Evolutionary conservation across 2,113 vertebrate genomes (phyloP).

Genomic region (Hemicordylus capensis): DNA sequence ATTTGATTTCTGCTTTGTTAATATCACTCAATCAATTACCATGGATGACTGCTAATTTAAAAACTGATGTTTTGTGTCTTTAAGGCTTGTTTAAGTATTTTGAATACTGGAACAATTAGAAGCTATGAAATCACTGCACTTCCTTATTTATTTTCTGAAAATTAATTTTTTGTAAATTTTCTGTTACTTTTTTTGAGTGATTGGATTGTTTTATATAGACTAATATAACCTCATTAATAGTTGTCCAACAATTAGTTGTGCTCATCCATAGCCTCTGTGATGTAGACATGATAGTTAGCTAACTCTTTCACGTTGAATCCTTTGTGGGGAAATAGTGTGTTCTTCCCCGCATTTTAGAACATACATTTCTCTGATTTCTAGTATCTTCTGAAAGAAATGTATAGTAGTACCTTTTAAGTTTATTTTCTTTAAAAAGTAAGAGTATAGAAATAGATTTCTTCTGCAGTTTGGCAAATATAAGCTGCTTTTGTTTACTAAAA

Average conservation of each 20-base stretch:
- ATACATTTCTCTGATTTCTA: not conserved
- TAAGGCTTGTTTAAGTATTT: conserved; percentile 11
- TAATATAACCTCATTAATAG: conserved; percentile 28
- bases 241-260: conserved; percentile 20
- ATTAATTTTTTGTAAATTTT: not conserved
- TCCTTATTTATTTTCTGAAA: not conserved
- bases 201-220: conserved; percentile 38
- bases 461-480: not conserved
- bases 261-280: conserved; percentile 16
- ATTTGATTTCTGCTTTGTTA: conserved; percentile 4
- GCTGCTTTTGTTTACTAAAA: not conserved
- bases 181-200: conserved; percentile 47
- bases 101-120: not conserved
- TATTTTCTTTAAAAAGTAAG: not conserved
- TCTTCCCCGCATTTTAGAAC: not conserved
- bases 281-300: not conserved
- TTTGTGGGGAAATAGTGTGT: conserved; percentile 11
- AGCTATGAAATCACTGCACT: conserved; percentile 10
- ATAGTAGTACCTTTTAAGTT: not conserved
- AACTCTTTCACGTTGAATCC: not conserved
- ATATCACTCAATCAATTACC: not conserved
- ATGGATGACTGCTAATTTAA: conserved; percentile 7
- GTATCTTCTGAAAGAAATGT: not conserved
- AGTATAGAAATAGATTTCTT: not conserved
- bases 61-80: not conserved